A percentile compares a stretch with the other conserved stretches of the same genome.
phyloP scores from a whole-genome alignment of 2,113 vertebrate genomes.

The Elgaria multicarinata region DNA sequence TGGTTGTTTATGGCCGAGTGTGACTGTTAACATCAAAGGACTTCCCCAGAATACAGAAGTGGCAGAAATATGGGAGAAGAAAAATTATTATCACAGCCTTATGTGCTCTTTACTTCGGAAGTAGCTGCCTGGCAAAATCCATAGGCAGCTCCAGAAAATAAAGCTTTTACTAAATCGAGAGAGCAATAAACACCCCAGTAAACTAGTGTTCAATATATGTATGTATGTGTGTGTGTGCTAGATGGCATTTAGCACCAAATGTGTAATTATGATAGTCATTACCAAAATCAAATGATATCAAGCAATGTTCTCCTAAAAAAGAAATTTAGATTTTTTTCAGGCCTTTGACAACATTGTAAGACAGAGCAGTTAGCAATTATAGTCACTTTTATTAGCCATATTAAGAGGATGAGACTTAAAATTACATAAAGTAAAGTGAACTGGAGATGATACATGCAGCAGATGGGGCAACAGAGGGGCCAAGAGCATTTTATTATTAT shows the following conservation, averaged over 20 bases:
- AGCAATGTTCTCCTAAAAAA: conserved; percentile 62
- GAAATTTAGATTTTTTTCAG: conserved; percentile 54
- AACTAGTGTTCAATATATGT: conserved; percentile 42
- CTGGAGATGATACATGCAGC: conserved; percentile 23
- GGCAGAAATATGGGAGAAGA: conserved; percentile 26
- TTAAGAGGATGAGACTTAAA: conserved; percentile 36
- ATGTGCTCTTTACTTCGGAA: not conserved
- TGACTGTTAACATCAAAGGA: conserved; percentile 37
- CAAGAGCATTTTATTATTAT: conserved; percentile 35
- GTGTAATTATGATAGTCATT: conserved; percentile 68
- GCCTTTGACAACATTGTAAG: conserved; percentile 38
- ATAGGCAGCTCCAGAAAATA: conserved; percentile 30
- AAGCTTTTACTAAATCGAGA: conserved; percentile 53
- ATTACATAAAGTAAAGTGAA: conserved; percentile 45
- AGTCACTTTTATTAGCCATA: conserved; percentile 60
- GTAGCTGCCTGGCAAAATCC: not conserved
- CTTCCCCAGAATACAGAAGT: not conserved
- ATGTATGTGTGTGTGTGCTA: not conserved
- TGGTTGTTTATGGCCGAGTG: conserved; percentile 53
- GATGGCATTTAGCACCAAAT: conserved; percentile 61
- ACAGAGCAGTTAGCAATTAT: conserved; percentile 62
- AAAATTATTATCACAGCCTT: conserved; percentile 21
- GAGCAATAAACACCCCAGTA: conserved; percentile 64
- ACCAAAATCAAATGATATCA: conserved; percentile 53
- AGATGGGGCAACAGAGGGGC: conserved; percentile 33